phyloP scores from a whole-genome alignment of 1,140 invertebrate species.

The Schlechtendalia chinensis region DNA sequence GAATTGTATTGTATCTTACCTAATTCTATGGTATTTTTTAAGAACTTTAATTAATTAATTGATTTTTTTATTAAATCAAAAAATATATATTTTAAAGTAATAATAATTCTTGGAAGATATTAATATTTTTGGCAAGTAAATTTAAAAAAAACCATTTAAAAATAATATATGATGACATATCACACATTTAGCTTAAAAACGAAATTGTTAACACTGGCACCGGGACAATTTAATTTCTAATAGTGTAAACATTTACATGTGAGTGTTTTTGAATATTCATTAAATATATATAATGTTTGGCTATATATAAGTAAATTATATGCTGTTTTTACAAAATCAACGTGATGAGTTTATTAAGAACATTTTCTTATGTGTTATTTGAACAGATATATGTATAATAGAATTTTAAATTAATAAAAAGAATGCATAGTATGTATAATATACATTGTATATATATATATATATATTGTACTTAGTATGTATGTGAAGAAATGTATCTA shows the following conservation, averaged over 20 bases:
- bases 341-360: neutral
- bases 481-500: too few relatives aligned
- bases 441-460: too few relatives aligned
- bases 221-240: conserved; percentile 10
- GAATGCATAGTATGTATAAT: too few relatives aligned
- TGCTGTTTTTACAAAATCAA: neutral
- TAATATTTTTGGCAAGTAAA: conserved; percentile 8
- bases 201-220: neutral
- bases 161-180: conserved; percentile 6
- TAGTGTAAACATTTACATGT: conserved; percentile 1
- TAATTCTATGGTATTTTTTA: too few relatives aligned
- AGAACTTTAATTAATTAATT: too few relatives aligned
- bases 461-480: too few relatives aligned
- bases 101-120: too few relatives aligned
- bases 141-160: neutral
- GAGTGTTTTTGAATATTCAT: neutral
- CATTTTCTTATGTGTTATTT: too few relatives aligned
- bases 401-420: too few relatives aligned
- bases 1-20: neutral
- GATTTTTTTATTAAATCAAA: too few relatives aligned
- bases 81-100: too few relatives aligned
- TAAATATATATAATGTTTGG: neutral
- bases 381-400: too few relatives aligned
- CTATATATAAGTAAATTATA: neutral
- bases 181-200: conserved; percentile 7